Conservation (phyloP, 2,888 invertebrate species). For the Ferdinandea cuprea region DNA sequence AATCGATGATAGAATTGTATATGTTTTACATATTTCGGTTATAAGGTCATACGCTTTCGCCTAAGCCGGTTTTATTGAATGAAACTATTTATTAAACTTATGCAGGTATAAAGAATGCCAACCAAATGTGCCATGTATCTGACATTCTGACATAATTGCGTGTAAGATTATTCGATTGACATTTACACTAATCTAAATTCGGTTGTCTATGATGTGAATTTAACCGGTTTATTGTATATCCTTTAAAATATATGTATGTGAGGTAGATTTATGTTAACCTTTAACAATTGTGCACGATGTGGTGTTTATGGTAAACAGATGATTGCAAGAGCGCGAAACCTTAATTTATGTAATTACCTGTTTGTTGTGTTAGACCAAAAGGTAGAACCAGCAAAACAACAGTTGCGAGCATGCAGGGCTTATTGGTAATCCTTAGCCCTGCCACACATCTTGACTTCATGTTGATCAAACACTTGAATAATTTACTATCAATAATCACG, state of each 20-base stretch:
- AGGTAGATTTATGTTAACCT: neutral
- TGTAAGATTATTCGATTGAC: constrained; percentile 6
- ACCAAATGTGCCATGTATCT: too few species aligned
- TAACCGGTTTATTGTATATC: neutral
- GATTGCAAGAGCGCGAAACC: neutral
- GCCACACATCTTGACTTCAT: constrained; percentile 39
- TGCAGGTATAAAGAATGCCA: neutral
- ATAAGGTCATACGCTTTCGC: neutral
- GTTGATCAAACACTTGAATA: constrained; percentile 18
- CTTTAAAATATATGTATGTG: neutral
- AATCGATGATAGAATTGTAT: neutral
- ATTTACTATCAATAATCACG: constrained; percentile 11
- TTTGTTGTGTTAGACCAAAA: constrained; percentile 48
- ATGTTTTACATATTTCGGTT: neutral
- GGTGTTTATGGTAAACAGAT: neutral
- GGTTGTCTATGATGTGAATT: neutral
- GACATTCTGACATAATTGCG: constrained; percentile 3
- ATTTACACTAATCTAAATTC: constrained; percentile 1
- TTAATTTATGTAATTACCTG: constrained; percentile 38
- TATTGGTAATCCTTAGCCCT: constrained; percentile 54
- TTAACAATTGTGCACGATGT: neutral
- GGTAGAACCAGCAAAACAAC: constrained; percentile 39
- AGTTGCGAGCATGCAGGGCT: constrained; percentile 38
- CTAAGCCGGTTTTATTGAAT: neutral
- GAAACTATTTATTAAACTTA: neutral